Evolutionary conservation across 2,797 vertebrate genomes (phyloP).

Genomic region (Dipus sagitta): DNA sequence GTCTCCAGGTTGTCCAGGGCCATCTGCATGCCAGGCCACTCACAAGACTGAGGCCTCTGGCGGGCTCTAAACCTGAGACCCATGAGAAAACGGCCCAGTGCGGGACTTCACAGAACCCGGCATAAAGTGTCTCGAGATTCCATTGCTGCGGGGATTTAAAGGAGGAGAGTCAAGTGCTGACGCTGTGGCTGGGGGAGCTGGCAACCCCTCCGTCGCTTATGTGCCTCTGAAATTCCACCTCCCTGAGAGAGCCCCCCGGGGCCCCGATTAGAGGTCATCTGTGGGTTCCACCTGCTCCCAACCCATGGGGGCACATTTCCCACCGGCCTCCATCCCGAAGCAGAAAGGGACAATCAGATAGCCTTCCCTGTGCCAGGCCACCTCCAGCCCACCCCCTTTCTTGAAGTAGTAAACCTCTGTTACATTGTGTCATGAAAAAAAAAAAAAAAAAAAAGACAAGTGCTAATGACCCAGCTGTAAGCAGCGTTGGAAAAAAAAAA

Average conservation of each 20-base stretch:
- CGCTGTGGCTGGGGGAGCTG: not conserved
- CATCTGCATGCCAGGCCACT: not conserved
- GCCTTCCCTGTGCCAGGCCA: not conserved
- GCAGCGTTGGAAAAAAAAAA: conserved; percentile 66
- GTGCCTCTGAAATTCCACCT: not conserved
- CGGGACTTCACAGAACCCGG: not conserved
- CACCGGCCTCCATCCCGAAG: not conserved
- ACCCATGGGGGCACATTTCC: not conserved
- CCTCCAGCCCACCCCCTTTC: not conserved
- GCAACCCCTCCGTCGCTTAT: not conserved
- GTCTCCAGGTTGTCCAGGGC: not conserved
- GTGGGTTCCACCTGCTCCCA: not conserved
- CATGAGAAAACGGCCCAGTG: not conserved
- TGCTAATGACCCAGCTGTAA: conserved; percentile 61
- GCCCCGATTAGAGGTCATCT: not conserved
- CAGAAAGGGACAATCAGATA: not conserved
- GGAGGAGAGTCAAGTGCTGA: not conserved
- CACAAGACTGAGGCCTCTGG: not conserved
- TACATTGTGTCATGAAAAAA: conserved; percentile 66
- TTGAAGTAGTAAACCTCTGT: conserved; percentile 41
- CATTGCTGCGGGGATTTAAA: too few species aligned
- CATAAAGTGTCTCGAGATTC: not conserved
- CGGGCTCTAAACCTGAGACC: not conserved
- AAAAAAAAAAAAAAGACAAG: conserved; percentile 68
- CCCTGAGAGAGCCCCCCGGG: not conserved